phyloP scores from a whole-genome alignment of 1,140 invertebrate genomes.

The Globodera ellingtonae region DNA sequence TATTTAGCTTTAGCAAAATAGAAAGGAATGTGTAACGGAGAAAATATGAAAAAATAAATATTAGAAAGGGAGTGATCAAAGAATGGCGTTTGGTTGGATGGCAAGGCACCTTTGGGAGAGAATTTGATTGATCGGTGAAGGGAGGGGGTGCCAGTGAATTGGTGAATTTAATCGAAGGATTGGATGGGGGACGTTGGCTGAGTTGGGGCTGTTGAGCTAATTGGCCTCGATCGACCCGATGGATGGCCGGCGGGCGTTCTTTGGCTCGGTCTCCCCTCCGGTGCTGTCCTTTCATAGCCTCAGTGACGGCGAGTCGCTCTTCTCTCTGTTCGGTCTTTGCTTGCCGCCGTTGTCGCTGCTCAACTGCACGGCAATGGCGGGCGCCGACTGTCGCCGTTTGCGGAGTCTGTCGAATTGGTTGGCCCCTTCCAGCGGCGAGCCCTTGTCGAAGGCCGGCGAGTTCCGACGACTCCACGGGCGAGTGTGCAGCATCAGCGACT shows the following conservation, averaged over 20 bases:
- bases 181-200: background rate
- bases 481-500: constrained; percentile 57
- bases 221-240: background rate
- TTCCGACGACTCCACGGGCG: constrained; percentile 57
- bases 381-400: constrained; percentile 44
- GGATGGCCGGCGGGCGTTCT: background rate
- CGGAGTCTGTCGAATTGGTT: constrained; percentile 38
- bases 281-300: background rate
- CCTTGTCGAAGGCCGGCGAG: constrained; percentile 55
- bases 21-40: no score
- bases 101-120: background rate
- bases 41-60: background rate
- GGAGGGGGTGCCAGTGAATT: background rate
- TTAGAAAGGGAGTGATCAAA: background rate
- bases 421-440: constrained; percentile 17
- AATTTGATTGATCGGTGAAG: no score
- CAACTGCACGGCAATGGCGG: constrained; percentile 34
- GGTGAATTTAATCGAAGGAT: background rate
- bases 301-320: background rate
- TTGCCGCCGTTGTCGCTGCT: background rate
- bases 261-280: background rate
- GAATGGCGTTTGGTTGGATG: no score
- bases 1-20: no score
- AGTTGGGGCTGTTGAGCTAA: background rate
- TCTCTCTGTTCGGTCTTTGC: background rate